Evolutionary conservation across 2,113 vertebrate species (phyloP).

Genomic region (Gracilinanus agilis): DNA sequence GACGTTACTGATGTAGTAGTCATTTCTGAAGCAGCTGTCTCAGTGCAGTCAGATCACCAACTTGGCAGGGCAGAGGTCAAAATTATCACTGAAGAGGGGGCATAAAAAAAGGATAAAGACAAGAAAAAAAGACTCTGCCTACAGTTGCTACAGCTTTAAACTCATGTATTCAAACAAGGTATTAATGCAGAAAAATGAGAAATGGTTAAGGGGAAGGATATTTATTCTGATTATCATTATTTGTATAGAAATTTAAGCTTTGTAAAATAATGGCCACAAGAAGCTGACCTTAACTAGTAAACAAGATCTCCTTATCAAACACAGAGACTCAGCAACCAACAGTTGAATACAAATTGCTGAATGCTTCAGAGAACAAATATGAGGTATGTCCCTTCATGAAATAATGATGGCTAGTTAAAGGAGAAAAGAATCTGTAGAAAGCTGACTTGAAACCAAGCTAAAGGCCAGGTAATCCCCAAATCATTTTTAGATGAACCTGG

Average conservation of each 20-base stretch:
- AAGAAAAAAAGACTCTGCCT: background rate
- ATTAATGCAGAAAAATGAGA: background rate
- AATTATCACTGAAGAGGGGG: background rate
- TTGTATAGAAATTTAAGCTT: background rate
- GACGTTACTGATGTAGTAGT: background rate
- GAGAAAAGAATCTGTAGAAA: background rate
- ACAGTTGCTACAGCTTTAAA: background rate
- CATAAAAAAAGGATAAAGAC: background rate
- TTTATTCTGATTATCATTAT: background rate
- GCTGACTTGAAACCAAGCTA: background rate
- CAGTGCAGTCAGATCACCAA: background rate
- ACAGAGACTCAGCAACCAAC: background rate
- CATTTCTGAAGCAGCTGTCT: constrained; percentile 1
- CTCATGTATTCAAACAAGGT: background rate
- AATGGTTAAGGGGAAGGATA: background rate
- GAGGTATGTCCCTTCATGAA: background rate
- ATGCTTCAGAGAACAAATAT: background rate
- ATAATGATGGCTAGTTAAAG: background rate
- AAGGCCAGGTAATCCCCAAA: background rate
- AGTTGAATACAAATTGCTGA: background rate
- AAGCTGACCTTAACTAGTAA: background rate
- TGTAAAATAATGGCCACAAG: background rate
- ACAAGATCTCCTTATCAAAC: background rate
- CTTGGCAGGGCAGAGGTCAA: background rate
- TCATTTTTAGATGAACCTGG: background rate